These are phyloP conservation scores for Diogma glabrata DNA, from an alignment of 2,888 invertebrate genomes.

Conservation along the genomic window DNA sequence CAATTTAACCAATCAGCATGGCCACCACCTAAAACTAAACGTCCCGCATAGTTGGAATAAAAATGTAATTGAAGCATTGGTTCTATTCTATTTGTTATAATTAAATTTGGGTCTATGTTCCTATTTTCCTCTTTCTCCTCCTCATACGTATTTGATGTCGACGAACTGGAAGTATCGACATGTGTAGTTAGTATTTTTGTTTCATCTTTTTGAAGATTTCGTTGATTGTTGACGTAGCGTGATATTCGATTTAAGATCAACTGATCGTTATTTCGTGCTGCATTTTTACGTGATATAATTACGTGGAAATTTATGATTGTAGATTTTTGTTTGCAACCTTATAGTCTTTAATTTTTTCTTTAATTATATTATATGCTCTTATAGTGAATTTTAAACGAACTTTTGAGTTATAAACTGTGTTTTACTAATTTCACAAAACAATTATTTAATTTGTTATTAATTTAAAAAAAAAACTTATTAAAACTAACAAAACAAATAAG, in stretches of 20 bases:
- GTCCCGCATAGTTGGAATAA: conserved; percentile 66
- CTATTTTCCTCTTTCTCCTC: background rate
- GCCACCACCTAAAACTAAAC: conserved; percentile 47
- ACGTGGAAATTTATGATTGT: conserved; percentile 7
- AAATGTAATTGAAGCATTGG: conserved; percentile 73
- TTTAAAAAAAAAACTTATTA: background rate
- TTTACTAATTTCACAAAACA: no score
- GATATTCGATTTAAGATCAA: conserved; percentile 6
- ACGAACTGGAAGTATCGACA: background rate
- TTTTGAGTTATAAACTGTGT: no score
- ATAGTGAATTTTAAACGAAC: background rate
- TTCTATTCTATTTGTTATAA: background rate
- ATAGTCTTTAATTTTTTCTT: background rate
- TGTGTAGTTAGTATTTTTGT: background rate
- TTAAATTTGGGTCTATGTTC: no score
- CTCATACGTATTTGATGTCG: background rate
- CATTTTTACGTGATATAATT: conserved; percentile 2
- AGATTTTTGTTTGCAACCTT: background rate
- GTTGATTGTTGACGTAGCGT: conserved; percentile 1
- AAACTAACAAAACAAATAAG: no score
- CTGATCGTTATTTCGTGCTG: conserved; percentile 5
- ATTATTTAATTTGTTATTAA: background rate
- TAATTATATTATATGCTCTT: background rate
- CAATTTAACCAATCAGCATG: conserved; percentile 26
- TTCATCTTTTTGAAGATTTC: no score